Evolutionary conservation across 2,888 invertebrate species (phyloP).

Genomic region (Electrophaes corylata): DNA sequence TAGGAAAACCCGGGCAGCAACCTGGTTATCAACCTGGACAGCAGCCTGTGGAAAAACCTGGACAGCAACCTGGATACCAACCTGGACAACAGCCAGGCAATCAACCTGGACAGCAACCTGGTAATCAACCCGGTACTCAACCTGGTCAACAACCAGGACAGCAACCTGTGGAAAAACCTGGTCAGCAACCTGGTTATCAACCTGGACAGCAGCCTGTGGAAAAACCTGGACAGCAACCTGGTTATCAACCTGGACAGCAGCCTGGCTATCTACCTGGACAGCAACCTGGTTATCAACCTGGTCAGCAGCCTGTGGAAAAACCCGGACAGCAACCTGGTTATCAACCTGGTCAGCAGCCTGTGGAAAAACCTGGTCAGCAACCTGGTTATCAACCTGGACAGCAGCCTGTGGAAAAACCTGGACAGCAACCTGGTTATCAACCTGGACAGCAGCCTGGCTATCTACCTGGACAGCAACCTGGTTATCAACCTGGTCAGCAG

Average conservation of each 20-base stretch:
- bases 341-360: neutral
- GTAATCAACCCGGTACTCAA: neutral
- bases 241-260: slow-evolving; percentile 2
- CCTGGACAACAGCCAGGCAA: slow-evolving; percentile 5
- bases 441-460: too few species aligned
- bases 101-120: slow-evolving; percentile 1
- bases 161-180: slow-evolving; percentile 15
- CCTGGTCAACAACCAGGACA: slow-evolving; percentile 1
- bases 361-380: neutral
- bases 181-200: slow-evolving; percentile 2
- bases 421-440: neutral
- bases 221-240: slow-evolving; percentile 7
- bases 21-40: slow-evolving; percentile 38
- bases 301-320: neutral
- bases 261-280: slow-evolving; percentile 14
- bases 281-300: slow-evolving; percentile 11
- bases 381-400: neutral
- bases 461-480: neutral
- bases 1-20: slow-evolving; percentile 41
- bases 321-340: neutral
- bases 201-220: slow-evolving; percentile 38
- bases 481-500: neutral
- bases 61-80: neutral
- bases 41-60: too few species aligned
- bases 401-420: too few species aligned